Evolutionary conservation across 2,113 vertebrate species (phyloP).

Genomic region (Paraplagusia blochii): DNA sequence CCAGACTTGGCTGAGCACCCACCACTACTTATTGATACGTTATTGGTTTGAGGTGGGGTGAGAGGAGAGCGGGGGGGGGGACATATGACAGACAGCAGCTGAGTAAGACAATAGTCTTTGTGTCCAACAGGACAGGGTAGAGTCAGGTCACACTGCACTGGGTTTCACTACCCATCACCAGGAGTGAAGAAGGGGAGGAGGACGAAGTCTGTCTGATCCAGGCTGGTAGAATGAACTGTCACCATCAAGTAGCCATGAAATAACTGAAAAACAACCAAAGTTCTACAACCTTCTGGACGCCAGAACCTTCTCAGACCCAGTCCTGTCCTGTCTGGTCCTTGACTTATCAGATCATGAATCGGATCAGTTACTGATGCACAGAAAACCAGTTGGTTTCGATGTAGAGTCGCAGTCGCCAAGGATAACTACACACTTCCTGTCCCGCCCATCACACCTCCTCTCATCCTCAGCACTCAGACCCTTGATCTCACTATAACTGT

Average conservation of each 20-base stretch:
- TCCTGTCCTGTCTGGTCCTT: too few relatives aligned
- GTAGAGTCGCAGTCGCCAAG: too few relatives aligned
- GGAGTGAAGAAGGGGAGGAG: neutral
- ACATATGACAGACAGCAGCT: slow-evolving; percentile 27
- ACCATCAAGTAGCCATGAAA: too few relatives aligned
- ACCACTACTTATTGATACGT: slow-evolving; percentile 41
- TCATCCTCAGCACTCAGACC: neutral
- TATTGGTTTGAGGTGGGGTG: too few relatives aligned
- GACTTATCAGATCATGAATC: too few relatives aligned
- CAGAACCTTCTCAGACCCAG: too few relatives aligned
- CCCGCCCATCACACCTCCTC: neutral
- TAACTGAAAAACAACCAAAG: too few relatives aligned
- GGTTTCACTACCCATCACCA: neutral
- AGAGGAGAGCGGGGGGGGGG: neutral
- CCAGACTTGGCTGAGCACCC: slow-evolving; percentile 14
- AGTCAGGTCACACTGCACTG: slow-evolving; percentile 5
- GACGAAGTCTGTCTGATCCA: neutral
- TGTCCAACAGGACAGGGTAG: slow-evolving; percentile 30
- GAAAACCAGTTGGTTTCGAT: too few relatives aligned
- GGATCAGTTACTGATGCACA: too few relatives aligned
- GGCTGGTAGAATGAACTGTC: too few relatives aligned
- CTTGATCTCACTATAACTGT: neutral
- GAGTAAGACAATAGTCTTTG: slow-evolving; percentile 33
- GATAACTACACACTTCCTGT: neutral
- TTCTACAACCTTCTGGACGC: too few relatives aligned